phyloP scores from a whole-genome alignment of 2,113 vertebrate species.

The Pterocles burchelli region DNA sequence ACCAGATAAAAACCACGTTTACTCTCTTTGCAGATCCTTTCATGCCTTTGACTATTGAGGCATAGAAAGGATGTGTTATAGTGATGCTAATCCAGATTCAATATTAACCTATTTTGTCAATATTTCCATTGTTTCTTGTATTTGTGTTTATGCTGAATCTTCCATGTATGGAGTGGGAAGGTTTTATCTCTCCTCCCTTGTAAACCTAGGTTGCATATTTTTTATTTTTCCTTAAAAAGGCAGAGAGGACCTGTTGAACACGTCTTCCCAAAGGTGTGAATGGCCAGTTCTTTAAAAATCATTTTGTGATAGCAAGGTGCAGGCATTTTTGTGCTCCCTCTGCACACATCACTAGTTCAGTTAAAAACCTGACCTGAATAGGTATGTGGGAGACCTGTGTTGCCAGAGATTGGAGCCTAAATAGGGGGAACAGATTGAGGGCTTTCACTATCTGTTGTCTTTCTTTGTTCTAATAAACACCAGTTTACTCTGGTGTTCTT shows the following conservation, averaged over 20 bases:
- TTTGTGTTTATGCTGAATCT: background rate
- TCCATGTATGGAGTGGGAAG: background rate
- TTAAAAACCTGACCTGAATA: background rate
- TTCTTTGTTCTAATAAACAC: constrained; percentile 10
- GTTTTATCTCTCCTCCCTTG: background rate
- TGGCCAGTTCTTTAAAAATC: background rate
- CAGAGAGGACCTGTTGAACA: background rate
- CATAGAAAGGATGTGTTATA: background rate
- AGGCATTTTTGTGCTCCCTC: background rate
- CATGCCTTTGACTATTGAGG: background rate
- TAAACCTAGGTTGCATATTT: background rate
- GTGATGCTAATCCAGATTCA: background rate
- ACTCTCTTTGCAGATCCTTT: background rate
- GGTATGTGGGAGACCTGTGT: background rate
- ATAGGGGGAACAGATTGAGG: background rate
- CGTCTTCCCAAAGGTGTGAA: background rate
- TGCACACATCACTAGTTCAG: background rate
- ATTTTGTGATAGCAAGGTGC: background rate
- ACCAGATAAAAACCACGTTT: background rate
- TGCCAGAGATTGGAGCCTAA: background rate
- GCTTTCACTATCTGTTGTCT: background rate
- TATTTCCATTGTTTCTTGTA: background rate
- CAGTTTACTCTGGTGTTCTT: background rate
- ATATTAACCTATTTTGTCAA: background rate
- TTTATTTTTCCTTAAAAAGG: background rate